Evolutionary conservation across 2,797 vertebrate genomes (phyloP).

Genomic region (Triplophysa yarkandensis): DNA sequence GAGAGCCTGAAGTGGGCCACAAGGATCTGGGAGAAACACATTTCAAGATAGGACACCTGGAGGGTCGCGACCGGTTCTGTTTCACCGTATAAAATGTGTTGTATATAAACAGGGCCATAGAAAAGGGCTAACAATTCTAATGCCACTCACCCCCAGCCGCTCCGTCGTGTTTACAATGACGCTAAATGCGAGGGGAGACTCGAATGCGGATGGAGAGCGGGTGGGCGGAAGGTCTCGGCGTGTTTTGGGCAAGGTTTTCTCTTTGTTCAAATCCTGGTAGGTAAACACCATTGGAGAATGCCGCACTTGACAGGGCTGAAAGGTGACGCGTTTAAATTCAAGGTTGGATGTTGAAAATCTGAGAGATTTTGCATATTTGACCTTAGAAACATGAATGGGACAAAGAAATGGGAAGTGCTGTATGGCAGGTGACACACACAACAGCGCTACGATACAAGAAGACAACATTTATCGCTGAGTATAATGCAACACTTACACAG

Average conservation of each 20-base stretch:
- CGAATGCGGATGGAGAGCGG: slow-evolving; percentile 1
- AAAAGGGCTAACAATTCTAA: slow-evolving; percentile 65
- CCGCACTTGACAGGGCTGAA: slow-evolving; percentile 30
- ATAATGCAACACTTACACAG: no score
- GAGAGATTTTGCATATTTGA: slow-evolving; percentile 32
- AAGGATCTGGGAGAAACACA: slow-evolving; percentile 85
- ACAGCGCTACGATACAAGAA: not conserved
- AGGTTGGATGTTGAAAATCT: slow-evolving; percentile 25
- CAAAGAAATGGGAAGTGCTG: slow-evolving; percentile 15
- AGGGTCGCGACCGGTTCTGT: slow-evolving; percentile 82
- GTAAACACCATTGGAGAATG: slow-evolving; percentile 26
- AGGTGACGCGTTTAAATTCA: slow-evolving; percentile 23
- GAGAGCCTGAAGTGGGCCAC: slow-evolving; percentile 72
- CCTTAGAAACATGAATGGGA: slow-evolving; percentile 28
- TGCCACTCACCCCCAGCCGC: slow-evolving; percentile 37
- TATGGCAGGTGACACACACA: not conserved
- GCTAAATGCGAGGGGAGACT: slow-evolving; percentile 22
- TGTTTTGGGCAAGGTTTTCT: slow-evolving; percentile 32
- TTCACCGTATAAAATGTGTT: slow-evolving; percentile 64
- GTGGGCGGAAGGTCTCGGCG: slow-evolving; percentile 37
- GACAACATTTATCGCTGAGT: not conserved
- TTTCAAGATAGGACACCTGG: slow-evolving; percentile 90
- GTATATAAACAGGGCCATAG: slow-evolving; percentile 72
- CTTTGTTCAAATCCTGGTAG: slow-evolving; percentile 25
- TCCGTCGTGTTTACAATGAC: slow-evolving; percentile 30